phyloP scores from a whole-genome alignment of 2,113 vertebrate species.

The Girardinichthys multiradiatus region DNA sequence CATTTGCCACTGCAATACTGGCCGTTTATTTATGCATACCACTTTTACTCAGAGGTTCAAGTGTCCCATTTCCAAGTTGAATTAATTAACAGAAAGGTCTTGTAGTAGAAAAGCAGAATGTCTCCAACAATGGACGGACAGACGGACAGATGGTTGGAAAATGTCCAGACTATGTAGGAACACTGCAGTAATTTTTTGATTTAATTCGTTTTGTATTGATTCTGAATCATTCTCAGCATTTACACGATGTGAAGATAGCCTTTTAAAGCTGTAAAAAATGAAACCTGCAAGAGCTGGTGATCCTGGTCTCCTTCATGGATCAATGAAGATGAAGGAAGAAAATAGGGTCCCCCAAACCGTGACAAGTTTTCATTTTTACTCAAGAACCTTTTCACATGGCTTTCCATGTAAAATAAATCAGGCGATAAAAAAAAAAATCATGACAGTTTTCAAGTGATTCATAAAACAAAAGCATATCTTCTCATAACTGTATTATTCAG shows the following conservation, averaged over 20 bases:
- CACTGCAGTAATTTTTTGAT: too few species aligned
- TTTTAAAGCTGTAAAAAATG: not conserved
- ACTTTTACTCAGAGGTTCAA: not conserved
- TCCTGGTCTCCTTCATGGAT: constrained; percentile 10
- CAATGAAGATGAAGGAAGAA: constrained; percentile 1
- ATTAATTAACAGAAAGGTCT: not conserved
- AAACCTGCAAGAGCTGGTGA: constrained; percentile 6
- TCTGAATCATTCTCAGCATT: too few species aligned
- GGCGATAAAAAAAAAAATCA: not conserved
- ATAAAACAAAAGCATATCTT: constrained; percentile 2
- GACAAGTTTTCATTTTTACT: not conserved
- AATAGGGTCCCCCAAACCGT: constrained; percentile 7
- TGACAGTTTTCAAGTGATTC: not conserved
- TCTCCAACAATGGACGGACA: too few species aligned
- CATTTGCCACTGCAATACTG: too few species aligned
- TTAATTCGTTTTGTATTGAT: too few species aligned
- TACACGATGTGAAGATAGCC: too few species aligned
- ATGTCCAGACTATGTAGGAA: too few species aligned
- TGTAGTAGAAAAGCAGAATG: not conserved
- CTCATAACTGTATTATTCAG: not conserved
- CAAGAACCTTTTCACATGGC: constrained; percentile 4
- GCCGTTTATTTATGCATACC: not conserved
- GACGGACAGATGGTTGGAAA: not conserved
- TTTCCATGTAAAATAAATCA: not conserved
- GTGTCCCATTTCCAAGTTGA: not conserved